These are phyloP conservation scores for Semnornis frantzii DNA, from an alignment of 2,113 vertebrate genomes.

Conservation along the genomic window DNA sequence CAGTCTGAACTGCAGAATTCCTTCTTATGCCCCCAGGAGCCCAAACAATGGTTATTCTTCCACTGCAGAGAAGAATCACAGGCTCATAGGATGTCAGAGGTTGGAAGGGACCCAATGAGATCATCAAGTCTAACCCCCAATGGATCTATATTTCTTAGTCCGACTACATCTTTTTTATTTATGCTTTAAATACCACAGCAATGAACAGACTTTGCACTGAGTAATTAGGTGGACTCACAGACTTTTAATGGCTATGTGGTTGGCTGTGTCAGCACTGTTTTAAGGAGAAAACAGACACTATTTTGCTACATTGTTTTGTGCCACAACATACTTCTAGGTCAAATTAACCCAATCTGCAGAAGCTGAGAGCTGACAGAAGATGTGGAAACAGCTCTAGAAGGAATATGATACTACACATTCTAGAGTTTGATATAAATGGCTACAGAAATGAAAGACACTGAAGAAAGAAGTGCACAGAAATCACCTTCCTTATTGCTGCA, in stretches of 20 bases:
- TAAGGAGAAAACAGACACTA: neutral
- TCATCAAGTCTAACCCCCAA: too few species aligned
- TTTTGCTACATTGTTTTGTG: neutral
- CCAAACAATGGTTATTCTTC: neutral
- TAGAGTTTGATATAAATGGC: neutral
- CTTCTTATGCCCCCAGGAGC: neutral
- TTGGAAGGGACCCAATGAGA: too few species aligned
- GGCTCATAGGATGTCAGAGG: too few species aligned
- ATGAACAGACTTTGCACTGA: neutral
- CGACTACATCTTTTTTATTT: neutral
- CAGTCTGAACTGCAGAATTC: neutral
- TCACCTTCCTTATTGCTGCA: constrained; percentile 77
- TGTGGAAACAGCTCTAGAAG: neutral
- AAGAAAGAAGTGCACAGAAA: constrained; percentile 6
- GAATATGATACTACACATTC: neutral
- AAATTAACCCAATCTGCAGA: neutral
- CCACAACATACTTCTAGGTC: neutral
- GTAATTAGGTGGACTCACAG: neutral
- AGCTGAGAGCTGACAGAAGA: neutral
- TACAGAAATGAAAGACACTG: neutral
- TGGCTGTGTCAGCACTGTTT: neutral
- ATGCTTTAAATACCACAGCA: neutral
- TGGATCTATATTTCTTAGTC: neutral
- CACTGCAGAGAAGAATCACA: neutral
- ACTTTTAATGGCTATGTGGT: neutral